Base-by-base conservation (phyloP, 2,113 vertebrate genomes). In the Hymenochirus boettgeri region DNA sequence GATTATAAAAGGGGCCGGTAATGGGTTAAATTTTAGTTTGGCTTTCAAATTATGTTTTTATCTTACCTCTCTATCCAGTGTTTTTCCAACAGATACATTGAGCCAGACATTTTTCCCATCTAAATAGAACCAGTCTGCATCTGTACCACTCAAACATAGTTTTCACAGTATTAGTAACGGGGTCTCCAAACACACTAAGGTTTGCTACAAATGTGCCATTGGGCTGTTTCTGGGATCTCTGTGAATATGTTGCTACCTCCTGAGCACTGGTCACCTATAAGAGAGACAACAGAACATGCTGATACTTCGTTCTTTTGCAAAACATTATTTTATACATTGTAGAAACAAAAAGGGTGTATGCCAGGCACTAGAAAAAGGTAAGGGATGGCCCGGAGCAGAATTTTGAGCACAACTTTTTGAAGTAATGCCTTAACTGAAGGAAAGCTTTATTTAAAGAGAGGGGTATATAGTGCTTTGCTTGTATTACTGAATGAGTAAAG, bases 141-240 rank as follows among this genome's bases (percentile, higher is more conserved):
- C 74, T 0, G 70, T 12, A 3, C 90, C 91, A 0, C 71, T 80
- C 69, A 92, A 73, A 74, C 86, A 88, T 71, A 90, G 77, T 4
- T 82, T 46, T 84, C 15, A 89, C 47, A 9, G 62, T 18, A n/a
- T 65, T 55, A 7, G 70, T 45, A 56, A 75, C 75, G 0, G 69
- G 37, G 23, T 84, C 82, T 12, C 74, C 79, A 0, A 22, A 71
- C 26, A 83, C 58, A 1, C 63, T 82, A 53, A 89, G 78, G 62
- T 74, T 76, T 7, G 86, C 80, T 55, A 92, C 79, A 61, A 89
- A 78, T 64, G 79, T 78, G 10, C 90, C 90, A 11, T 63, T 0
- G 83, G 88, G 58, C 90, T 92, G 80, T 92, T 92, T 92, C 90
- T 45, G 52, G 61, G n/a, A 92, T 74, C 4, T 78, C 81, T 1